phyloP scores from a whole-genome alignment of 2,113 vertebrate species.

The Callaeas wilsoni region DNA sequence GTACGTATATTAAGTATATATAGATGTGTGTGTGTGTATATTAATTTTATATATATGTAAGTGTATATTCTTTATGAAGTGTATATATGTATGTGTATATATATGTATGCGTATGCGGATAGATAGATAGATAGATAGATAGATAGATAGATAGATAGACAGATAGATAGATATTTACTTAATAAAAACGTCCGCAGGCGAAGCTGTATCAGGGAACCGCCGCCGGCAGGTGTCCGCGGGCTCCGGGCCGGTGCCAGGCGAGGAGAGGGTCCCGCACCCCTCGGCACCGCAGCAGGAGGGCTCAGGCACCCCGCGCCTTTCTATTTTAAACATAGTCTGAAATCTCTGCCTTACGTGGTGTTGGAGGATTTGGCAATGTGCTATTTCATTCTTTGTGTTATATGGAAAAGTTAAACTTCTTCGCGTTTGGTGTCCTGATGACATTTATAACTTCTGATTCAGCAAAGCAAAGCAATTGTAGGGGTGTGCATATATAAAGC shows the following conservation, averaged over 20 bases:
- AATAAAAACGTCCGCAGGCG: neutral
- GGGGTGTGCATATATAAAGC: neutral
- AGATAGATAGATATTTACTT: neutral
- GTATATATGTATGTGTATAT: accelerated
- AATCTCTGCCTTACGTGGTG: neutral
- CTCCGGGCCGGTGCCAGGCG: neutral
- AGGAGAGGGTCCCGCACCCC: neutral
- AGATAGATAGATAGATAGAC: neutral
- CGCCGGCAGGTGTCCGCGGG: neutral
- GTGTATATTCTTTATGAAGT: neutral
- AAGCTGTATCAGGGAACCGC: neutral
- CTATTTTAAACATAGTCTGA: too few relatives aligned
- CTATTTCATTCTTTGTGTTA: neutral
- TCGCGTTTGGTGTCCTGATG: neutral
- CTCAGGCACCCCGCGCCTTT: neutral
- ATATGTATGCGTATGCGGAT: neutral
- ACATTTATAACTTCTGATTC: neutral
- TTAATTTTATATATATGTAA: neutral
- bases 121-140: neutral
- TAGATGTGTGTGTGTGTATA: neutral
- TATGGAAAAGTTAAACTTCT: neutral
- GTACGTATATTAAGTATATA: neutral
- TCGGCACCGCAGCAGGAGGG: neutral
- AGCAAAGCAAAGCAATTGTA: neutral
- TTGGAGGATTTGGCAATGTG: neutral